Evolutionary conservation across 2,888 invertebrate species (phyloP).

Genomic region (Mylabris sibirica): DNA sequence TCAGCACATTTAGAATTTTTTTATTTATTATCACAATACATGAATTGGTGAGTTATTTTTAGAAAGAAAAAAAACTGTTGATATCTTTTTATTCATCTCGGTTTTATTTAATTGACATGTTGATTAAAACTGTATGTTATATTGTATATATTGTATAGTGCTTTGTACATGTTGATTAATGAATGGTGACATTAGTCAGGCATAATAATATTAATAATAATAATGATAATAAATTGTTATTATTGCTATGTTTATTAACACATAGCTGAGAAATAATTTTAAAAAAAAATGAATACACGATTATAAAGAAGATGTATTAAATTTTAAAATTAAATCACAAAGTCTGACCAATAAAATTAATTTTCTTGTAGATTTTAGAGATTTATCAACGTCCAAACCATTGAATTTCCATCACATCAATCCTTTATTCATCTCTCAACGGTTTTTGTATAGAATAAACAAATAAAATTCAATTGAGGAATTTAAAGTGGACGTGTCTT

Average conservation of each 20-base stretch:
- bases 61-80: slow-evolving; percentile 22
- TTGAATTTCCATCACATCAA: background rate
- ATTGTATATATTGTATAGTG: slow-evolving; percentile 66
- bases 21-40: slow-evolving; percentile 31
- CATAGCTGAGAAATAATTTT: slow-evolving; percentile 41
- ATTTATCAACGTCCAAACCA: slow-evolving; percentile 25
- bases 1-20: slow-evolving; percentile 29
- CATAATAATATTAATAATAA: slow-evolving; percentile 37
- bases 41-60: slow-evolving; percentile 22
- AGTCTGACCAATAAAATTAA: slow-evolving; percentile 57
- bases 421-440: background rate
- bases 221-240: slow-evolving; percentile 47
- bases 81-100: slow-evolving; percentile 20
- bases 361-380: slow-evolving; percentile 49
- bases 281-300: slow-evolving; percentile 47
- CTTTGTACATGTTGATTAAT: slow-evolving; percentile 67
- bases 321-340: slow-evolving; percentile 56
- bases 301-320: slow-evolving; percentile 52
- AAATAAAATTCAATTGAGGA: too few relatives aligned
- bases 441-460: background rate
- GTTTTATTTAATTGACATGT: slow-evolving; percentile 37
- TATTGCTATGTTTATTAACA: slow-evolving; percentile 50
- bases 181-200: slow-evolving; percentile 58
- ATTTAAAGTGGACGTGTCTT: too few relatives aligned
- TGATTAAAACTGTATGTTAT: slow-evolving; percentile 48